Evolutionary conservation across 2,113 vertebrate genomes (phyloP), one percentile per base, ranked within the genome.

Genomic region (Anoplopoma fimbria): DNA sequence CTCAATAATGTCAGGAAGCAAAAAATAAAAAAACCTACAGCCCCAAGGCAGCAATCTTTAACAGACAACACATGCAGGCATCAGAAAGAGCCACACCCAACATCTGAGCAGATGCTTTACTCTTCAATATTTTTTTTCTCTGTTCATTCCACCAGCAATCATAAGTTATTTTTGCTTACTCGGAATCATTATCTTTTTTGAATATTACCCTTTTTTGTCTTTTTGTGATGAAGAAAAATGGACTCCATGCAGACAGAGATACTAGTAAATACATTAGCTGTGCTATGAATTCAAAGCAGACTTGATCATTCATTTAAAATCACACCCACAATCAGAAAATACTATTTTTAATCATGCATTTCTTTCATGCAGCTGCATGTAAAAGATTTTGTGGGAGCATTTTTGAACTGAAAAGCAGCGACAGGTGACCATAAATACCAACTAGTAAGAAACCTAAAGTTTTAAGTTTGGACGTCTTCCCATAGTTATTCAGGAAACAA

Each of bases 81-180:
- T 78, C 75, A 69, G 82, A 55, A 83, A n/a, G 6, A 9, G 71
- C 88, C 90, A 90, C 93, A 83, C 90, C 91, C 91, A 87, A 72
- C 69, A 69, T 79, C 77, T 69, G 69, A 85, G 77, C 81, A 70
- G 72, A 79, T 64, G 79, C 71, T 90, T 51, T 27, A 4, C 85
- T 29, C 55, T 6, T n/a, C n/a, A n/a, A n/a, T n/a, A n/a, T n/a
- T n/a, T n/a, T 14, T 5, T 19, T 4, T 19, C 4, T 25, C 14
- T 60, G 13, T 27, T 9, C 33, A 19, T 31, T 34, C 36, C 27
- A 14, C 36, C 45, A 3, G 31, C n/a, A 40, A 0, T 15, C 17
- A 27, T 21, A 31, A 31, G 12, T 42, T 51, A 2, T 15, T 9
- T 55, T 12, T 4, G 13, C 40, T 72, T 69, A 19, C 31, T 42